Evolutionary conservation across 2,797 vertebrate genomes (phyloP).

Genomic region (Leucoraja ocellata): DNA sequence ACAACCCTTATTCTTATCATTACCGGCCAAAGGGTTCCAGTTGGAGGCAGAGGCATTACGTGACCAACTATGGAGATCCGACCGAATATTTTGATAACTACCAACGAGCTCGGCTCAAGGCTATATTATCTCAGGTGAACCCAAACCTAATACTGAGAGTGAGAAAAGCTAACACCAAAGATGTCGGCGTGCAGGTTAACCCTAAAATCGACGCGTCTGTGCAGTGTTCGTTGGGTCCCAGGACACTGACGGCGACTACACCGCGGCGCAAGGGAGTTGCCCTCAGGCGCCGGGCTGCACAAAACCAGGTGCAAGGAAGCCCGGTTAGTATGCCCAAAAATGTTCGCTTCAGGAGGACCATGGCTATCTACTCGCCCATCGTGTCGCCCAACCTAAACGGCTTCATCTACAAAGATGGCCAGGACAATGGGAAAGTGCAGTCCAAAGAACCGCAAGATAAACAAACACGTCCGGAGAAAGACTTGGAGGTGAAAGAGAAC

Average conservation of each 20-base stretch:
- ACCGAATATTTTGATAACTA: conserved; percentile 74
- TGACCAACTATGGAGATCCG: conserved; percentile 57
- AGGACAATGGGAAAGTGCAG: too few relatives aligned
- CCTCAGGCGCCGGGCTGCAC: conserved; percentile 43
- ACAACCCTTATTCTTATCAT: conserved; percentile 64
- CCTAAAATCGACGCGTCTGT: conserved; percentile 73
- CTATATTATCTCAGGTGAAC: conserved; percentile 80
- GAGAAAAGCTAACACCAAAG: conserved; percentile 73
- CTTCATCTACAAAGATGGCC: neutral
- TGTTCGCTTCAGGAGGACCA: conserved; percentile 74
- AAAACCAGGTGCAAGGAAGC: conserved; percentile 41
- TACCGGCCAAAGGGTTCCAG: conserved; percentile 58
- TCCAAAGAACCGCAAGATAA: neutral
- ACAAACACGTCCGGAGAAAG: neutral
- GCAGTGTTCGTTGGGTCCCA: conserved; percentile 83
- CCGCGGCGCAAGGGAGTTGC: conserved; percentile 43
- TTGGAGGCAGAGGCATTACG: conserved; percentile 66
- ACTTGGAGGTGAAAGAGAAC: neutral
- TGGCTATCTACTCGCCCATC: conserved; percentile 81
- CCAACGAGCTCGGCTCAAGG: conserved; percentile 80
- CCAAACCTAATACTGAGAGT: conserved; percentile 74
- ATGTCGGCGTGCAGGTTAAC: conserved; percentile 86
- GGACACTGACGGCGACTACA: conserved; percentile 63
- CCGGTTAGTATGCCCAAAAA: conserved; percentile 50
- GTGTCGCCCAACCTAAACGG: conserved; percentile 64